Evolutionary conservation across 2,888 invertebrate genomes (phyloP).

Genomic region (Ephialtes manifestator): DNA sequence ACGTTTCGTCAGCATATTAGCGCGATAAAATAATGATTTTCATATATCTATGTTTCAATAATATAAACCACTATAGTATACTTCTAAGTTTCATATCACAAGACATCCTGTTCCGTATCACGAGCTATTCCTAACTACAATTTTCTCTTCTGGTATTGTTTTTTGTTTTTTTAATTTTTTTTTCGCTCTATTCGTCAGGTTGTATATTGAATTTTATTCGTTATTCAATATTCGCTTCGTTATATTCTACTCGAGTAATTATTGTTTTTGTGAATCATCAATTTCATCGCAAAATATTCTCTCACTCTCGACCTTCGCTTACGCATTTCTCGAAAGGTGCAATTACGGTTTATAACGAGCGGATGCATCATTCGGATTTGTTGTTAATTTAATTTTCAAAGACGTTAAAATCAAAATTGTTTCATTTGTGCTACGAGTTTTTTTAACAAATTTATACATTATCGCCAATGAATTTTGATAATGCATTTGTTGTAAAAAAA

Average conservation of each 20-base stretch:
- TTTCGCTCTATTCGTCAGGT: constrained; percentile 47
- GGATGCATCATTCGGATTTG: neutral
- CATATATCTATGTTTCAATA: constrained; percentile 72
- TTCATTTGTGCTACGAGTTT: neutral
- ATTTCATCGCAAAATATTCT: neutral
- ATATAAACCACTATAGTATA: constrained; percentile 74
- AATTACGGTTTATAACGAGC: neutral
- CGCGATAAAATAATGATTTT: constrained; percentile 73
- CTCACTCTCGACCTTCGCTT: neutral
- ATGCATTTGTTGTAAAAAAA: too few relatives aligned
- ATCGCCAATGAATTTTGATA: neutral
- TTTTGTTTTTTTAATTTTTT: constrained; percentile 36
- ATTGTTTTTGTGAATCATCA: constrained; percentile 35
- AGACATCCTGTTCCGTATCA: constrained; percentile 82
- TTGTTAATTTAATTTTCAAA: neutral
- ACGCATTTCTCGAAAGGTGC: neutral
- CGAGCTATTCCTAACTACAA: constrained; percentile 73
- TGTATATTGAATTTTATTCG: constrained; percentile 31
- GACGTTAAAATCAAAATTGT: neutral
- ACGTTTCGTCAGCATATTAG: constrained; percentile 58
- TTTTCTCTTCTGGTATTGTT: constrained; percentile 27
- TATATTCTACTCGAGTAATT: constrained; percentile 55
- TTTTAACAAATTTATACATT: neutral
- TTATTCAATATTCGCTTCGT: constrained; percentile 23
- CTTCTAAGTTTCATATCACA: constrained; percentile 76